Conservation (phyloP, 2,888 invertebrate species). For the Drosophila emarginata region DNA sequence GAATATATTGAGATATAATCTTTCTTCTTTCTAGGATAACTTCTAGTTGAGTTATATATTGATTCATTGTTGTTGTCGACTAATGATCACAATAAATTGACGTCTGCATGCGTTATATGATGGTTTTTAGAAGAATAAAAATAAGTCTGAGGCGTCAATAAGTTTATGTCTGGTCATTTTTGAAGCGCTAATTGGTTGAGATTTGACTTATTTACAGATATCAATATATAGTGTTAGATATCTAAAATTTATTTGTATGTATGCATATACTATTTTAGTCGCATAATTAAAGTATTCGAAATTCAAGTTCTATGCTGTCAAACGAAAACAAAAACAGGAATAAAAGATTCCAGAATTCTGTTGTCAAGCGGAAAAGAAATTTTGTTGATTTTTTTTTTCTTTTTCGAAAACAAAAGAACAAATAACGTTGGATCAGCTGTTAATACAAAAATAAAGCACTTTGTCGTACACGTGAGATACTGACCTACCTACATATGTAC, state of each 20-base stretch:
- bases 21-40: background rate
- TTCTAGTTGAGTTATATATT: background rate
- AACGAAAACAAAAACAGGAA: background rate
- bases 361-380: conserved; percentile 3
- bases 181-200: conserved; percentile 36
- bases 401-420: background rate
- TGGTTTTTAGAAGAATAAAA: background rate
- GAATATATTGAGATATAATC: too few relatives aligned
- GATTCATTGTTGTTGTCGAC: background rate
- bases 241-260: background rate
- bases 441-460: background rate
- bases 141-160: conserved; percentile 24
- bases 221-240: background rate
- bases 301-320: background rate
- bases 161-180: conserved; percentile 16
- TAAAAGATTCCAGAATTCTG: background rate
- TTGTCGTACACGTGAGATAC: background rate
- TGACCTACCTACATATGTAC: background rate
- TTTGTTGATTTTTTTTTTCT: too few relatives aligned
- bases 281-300: background rate
- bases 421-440: conserved; percentile 2
- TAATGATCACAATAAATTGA: conserved; percentile 39
- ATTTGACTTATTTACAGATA: conserved; percentile 8
- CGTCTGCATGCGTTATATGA: conserved; percentile 29
- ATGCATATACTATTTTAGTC: background rate